Base-by-base conservation (phyloP, 1,140 invertebrate species). In the Trigoniulus corallinus region DNA sequence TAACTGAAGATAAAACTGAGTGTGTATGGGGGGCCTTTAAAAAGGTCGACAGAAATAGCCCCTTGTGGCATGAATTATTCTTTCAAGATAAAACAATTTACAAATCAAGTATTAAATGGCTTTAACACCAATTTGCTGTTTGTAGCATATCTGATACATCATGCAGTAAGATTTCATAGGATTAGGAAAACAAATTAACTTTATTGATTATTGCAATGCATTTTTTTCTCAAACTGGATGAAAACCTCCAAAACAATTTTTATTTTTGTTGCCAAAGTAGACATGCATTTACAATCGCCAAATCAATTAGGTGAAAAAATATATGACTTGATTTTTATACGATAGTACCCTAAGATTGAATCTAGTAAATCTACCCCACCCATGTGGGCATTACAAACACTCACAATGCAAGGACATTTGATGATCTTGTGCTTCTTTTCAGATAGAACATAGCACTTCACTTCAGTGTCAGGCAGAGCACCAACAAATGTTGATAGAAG, bases 341-440 rank as follows among this genome's bases (percentile, higher is more conserved):
- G 34, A 48, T 59, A 58, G 3, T 57, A 27, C 12, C 29, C 56
- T n/a, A 59, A 22, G 1, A 62, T 40, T 44, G 57, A 57, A 40
- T 57, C 60, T 7, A 47, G 47, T 24, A n/a, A n/a, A n/a, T n/a
- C n/a, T n/a, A n/a, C n/a, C n/a, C n/a, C n/a, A n/a, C n/a, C n/a
- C n/a, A n/a, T 59, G 27, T 48, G 61, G 56, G 1, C 61, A 60
- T 18, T 56, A 60, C 60, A 62, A 26, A 56, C 48, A 26, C 34
- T 43, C 15, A 61, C 52, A 41, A 56, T 45, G 13, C 21, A 12
- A 29, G 58, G 55, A 26, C 43, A 26, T 23, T 22, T 2, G 3
- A 55, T 41, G 7, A n/a, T 48, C 7, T 50, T 48, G 20, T 39
- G 24, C n/a, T 46, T 41, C 34, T 48, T 29, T 37, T 12, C 26